phyloP scores from a whole-genome alignment of 2,797 vertebrate genomes.

The Spinus pinus region DNA sequence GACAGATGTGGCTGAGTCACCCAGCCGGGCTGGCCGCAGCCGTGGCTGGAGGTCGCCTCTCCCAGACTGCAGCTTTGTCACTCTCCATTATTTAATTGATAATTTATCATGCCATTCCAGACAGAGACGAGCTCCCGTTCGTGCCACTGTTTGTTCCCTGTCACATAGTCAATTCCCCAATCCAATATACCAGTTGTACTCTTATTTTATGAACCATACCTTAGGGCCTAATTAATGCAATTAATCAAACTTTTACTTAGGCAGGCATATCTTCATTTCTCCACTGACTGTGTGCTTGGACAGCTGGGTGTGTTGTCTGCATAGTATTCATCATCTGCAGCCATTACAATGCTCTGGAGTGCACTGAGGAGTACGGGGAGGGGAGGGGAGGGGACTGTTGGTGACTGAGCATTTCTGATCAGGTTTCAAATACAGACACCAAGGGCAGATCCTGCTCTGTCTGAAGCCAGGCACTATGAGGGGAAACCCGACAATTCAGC shows the following conservation, averaged over 20 bases:
- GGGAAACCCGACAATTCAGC: not conserved
- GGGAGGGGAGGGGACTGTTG: not conserved
- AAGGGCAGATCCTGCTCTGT: not conserved
- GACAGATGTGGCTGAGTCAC: not conserved
- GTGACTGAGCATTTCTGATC: not conserved
- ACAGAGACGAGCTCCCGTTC: constrained; percentile 37
- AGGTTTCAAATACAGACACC: not conserved
- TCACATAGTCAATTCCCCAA: constrained; percentile 70
- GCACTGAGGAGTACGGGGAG: not conserved
- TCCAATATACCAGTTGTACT: constrained; percentile 64
- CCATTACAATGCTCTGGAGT: constrained; percentile 41
- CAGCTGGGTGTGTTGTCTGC: constrained; percentile 59
- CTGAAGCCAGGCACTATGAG: not conserved
- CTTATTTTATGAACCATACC: constrained; percentile 76
- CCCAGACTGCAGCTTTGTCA: constrained; percentile 22
- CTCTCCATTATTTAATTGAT: constrained; percentile 59
- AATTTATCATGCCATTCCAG: constrained; percentile 59
- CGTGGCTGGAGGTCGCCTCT: not conserved
- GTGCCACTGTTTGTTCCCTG: constrained; percentile 55
- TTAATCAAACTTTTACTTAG: constrained; percentile 76
- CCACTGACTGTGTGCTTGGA: constrained; percentile 30
- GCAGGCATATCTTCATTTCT: constrained; percentile 67
- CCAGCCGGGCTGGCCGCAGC: accelerated
- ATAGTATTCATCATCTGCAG: constrained; percentile 50
- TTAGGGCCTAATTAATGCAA: constrained; percentile 76